Evolutionary conservation across 2,113 vertebrate species (phyloP).

Genomic region (Prunella himalayana): DNA sequence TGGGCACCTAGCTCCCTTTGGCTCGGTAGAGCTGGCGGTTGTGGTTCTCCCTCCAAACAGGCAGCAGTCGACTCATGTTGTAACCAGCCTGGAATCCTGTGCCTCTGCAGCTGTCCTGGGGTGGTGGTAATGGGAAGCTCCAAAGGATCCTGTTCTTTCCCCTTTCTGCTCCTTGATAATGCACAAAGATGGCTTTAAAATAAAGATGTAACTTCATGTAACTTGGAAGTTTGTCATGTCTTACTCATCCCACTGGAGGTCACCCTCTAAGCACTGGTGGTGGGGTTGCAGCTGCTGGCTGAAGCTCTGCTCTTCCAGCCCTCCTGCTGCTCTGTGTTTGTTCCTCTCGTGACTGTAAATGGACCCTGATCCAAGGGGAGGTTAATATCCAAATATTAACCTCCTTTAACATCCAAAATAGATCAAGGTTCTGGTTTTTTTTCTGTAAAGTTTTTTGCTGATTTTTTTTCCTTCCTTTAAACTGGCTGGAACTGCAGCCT

Average conservation of each 20-base stretch:
- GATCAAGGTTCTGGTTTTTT: background rate
- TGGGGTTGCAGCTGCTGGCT: rapidly evolving
- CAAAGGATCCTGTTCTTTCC: background rate
- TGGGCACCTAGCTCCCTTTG: rapidly evolving
- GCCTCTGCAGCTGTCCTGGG: rapidly evolving
- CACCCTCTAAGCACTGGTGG: background rate
- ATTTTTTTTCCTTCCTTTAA: background rate
- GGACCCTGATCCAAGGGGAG: rapidly evolving
- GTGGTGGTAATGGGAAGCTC: background rate
- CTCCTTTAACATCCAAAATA: background rate
- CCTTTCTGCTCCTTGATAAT: background rate
- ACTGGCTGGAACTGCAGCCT: background rate
- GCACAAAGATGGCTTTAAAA: background rate
- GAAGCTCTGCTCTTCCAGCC: background rate
- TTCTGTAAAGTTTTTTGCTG: background rate
- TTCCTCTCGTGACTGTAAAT: background rate
- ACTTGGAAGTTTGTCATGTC: background rate
- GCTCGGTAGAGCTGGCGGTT: rapidly evolving
- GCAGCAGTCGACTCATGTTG: rapidly evolving
- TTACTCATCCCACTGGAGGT: conserved; percentile 3
- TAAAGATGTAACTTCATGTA: background rate
- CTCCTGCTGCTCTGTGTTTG: rapidly evolving
- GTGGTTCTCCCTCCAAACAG: background rate
- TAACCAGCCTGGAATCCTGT: background rate
- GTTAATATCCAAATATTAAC: background rate